Evolutionary conservation across 2,113 vertebrate species (phyloP), one percentile per base, ranked within the genome.

Genomic region (Girardinichthys multiradiatus): DNA sequence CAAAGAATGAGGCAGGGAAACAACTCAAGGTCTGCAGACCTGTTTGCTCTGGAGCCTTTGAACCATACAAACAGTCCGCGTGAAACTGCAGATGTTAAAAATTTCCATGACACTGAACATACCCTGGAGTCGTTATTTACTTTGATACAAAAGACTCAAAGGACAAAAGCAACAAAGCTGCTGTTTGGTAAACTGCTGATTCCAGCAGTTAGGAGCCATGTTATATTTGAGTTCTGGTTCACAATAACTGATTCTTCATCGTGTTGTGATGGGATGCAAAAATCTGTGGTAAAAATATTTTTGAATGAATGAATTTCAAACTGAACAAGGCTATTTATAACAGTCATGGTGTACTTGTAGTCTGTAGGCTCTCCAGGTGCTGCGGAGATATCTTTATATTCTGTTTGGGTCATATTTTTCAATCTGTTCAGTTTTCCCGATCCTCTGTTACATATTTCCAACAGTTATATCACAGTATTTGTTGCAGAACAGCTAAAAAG

Each of bases 1-100:
- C 2, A 13, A 57, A 62, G 42, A 30, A 2, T 39, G 37, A 2
- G 10, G 45, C 21, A 51, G 19, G 42, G 21, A 51, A 51, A 10
- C 30, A 27, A 57, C 45, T 27, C 26, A 60, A 17, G 37, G 29
- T 35, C 31, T 33, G 39, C n/a, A 27, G 27, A 7, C 27, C 45
- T 54, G 29, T 75, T 58, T 4, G n/a, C 35, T 59, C 42, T 65
- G 45, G 48, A 58, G 48, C 64, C 54, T 77, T 60, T 35, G 7
- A 45, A 12, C 21, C 21, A 24, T 5, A 64, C 14, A 61, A 15
- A 33, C 4, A 30, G 11, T 27, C 12, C 24, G 17, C 13, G 33
- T 51, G 13, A 67, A 45, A 17, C 12, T 58, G 17, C 4, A 19
- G 24, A 9, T 73, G 33, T 39, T 31, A 14, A 14, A 26, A 39